Evolutionary conservation across 2,113 vertebrate genomes (phyloP).

Genomic region (Chunga burmeisteri): DNA sequence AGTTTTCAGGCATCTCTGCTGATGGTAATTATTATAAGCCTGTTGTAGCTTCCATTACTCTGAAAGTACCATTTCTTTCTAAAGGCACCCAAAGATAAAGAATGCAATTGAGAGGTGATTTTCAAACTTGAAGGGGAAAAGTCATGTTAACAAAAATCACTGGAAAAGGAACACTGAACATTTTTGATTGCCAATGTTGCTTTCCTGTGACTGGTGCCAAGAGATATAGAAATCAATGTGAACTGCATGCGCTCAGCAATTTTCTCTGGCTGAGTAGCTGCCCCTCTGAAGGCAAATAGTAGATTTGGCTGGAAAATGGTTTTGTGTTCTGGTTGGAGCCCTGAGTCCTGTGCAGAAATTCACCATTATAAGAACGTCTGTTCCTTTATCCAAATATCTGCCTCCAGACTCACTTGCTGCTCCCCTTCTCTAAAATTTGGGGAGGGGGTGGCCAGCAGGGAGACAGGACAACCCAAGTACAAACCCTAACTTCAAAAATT

Average conservation of each 20-base stretch:
- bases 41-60: neutral
- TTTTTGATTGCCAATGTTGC: neutral
- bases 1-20: neutral
- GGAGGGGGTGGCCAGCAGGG: neutral
- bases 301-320: neutral
- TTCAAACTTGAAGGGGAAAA: neutral
- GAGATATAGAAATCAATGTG: neutral
- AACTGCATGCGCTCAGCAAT: neutral
- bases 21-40: neutral
- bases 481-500: neutral
- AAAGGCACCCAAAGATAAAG: neutral
- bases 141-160: constrained; percentile 1
- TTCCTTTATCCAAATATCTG: neutral
- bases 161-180: neutral
- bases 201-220: neutral
- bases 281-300: neutral
- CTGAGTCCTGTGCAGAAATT: neutral
- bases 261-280: neutral
- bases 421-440: neutral
- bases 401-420: neutral
- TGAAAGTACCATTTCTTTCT: neutral
- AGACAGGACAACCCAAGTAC: neutral
- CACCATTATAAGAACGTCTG: neutral
- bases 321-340: neutral
- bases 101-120: neutral